These are phyloP conservation scores for Zonotrichia leucophrys DNA, from an alignment of 2,113 vertebrate species.

Conservation along the genomic window DNA sequence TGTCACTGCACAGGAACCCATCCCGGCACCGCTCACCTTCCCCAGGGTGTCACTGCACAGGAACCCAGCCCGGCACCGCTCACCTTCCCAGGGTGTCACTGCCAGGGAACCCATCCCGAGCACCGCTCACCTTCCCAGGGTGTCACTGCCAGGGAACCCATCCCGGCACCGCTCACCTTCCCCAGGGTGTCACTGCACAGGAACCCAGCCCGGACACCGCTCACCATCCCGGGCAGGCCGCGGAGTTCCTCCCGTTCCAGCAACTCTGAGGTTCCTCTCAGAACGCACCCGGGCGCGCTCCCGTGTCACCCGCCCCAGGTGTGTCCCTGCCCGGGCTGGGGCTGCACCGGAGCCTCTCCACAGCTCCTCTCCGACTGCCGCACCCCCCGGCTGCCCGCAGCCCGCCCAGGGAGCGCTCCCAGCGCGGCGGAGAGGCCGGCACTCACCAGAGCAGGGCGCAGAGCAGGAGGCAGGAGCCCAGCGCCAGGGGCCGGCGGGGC, in stretches of 20 bases:
- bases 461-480: conserved; percentile 70
- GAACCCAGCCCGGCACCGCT: no score
- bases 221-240: fast-evolving
- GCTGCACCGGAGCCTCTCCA: fast-evolving
- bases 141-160: no score
- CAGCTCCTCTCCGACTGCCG: no score
- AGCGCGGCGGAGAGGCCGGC: neutral
- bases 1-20: fast-evolving
- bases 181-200: no score
- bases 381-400: neutral
- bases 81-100: no score
- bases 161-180: no score
- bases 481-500: conserved; percentile 66
- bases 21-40: no score
- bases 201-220: no score
- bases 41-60: no score
- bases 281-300: neutral
- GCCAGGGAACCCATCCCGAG: no score
- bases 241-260: no score
- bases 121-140: no score
- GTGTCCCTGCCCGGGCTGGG: neutral
- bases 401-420: neutral
- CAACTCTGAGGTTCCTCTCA: neutral
- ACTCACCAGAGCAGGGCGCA: conserved; percentile 73
- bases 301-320: neutral